phyloP scores from a whole-genome alignment of 2,888 invertebrate species.

The Drosophila pseudotalamancana region DNA sequence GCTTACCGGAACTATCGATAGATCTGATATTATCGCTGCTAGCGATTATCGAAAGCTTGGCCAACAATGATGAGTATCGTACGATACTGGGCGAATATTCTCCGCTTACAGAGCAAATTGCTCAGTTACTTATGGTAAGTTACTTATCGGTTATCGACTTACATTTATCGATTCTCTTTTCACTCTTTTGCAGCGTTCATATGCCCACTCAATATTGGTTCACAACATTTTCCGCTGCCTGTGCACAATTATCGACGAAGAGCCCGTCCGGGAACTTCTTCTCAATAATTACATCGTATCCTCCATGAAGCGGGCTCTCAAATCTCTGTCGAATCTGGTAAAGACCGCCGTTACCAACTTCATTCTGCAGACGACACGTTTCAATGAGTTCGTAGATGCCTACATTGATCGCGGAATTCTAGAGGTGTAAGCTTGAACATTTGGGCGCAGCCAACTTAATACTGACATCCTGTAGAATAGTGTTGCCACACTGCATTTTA shows the following conservation, averaged over 20 bases:
- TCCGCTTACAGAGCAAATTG: constrained; percentile 56
- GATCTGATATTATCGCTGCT: constrained; percentile 71
- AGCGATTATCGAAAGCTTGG: constrained; percentile 69
- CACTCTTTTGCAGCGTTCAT: constrained; percentile 43
- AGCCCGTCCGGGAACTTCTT: constrained; percentile 55
- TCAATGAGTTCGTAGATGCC: constrained; percentile 64
- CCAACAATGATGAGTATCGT: constrained; percentile 70
- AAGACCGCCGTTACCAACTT: constrained; percentile 81
- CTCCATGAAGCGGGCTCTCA: constrained; percentile 75
- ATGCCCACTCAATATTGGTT: constrained; percentile 72
- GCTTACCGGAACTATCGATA: constrained; percentile 58
- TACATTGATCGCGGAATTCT: constrained; percentile 78
- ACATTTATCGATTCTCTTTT: not conserved
- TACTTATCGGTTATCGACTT: not conserved
- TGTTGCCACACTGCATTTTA: not conserved
- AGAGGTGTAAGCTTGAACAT: constrained; percentile 68
- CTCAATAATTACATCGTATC: constrained; percentile 58
- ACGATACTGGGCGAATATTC: constrained; percentile 35
- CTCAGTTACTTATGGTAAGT: constrained; percentile 69
- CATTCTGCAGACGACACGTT: constrained; percentile 79
- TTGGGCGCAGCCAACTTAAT: not conserved
- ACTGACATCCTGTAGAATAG: not conserved
- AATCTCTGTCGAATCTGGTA: constrained; percentile 73
- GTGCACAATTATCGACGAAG: constrained; percentile 73
- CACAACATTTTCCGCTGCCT: constrained; percentile 79